Percentiles rank a stretch among this genome's conserved stretches.
Evolutionary conservation across 2,888 invertebrate genomes (phyloP).

Genomic region (Mesorhabditis sp.): DNA sequence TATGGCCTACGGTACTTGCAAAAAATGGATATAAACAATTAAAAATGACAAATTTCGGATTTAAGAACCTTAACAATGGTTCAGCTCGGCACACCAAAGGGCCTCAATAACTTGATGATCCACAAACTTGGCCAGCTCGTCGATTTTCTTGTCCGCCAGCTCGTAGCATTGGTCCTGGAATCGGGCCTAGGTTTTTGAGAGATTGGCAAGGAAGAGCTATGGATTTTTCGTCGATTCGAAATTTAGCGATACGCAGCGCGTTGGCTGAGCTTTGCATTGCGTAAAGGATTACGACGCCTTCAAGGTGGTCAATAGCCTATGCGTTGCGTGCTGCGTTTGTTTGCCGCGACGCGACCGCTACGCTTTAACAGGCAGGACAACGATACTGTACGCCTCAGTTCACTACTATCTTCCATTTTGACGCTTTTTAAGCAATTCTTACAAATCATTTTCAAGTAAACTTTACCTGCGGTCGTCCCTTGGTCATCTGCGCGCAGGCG

Average conservation of each 20-base stretch:
- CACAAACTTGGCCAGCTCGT: slow-evolving; percentile 46
- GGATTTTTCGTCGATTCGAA: neutral
- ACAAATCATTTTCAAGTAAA: neutral
- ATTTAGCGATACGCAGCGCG: too few relatives aligned
- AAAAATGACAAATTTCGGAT: too few relatives aligned
- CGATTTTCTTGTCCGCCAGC: slow-evolving; percentile 47
- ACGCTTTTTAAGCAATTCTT: neutral
- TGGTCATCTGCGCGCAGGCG: slow-evolving; percentile 32
- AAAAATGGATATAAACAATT: too few relatives aligned
- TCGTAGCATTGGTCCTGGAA: slow-evolving; percentile 41
- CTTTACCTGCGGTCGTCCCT: slow-evolving; percentile 18
- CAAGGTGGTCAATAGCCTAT: neutral
- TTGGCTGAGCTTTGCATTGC: too few relatives aligned
- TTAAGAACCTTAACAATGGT: slow-evolving; percentile 29
- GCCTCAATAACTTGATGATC: slow-evolving; percentile 50
- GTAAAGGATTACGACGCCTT: too few relatives aligned
- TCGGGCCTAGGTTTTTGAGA: neutral
- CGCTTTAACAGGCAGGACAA: too few relatives aligned
- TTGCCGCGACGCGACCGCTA: too few relatives aligned
- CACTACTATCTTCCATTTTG: neutral
- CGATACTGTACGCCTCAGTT: too few relatives aligned
- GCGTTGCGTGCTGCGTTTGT: neutral
- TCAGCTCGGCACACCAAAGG: slow-evolving; percentile 47
- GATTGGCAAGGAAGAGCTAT: neutral
- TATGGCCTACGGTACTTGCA: too few relatives aligned